phyloP scores from a whole-genome alignment of 2,113 vertebrate genomes.

The Cricetomys ansorgei region DNA sequence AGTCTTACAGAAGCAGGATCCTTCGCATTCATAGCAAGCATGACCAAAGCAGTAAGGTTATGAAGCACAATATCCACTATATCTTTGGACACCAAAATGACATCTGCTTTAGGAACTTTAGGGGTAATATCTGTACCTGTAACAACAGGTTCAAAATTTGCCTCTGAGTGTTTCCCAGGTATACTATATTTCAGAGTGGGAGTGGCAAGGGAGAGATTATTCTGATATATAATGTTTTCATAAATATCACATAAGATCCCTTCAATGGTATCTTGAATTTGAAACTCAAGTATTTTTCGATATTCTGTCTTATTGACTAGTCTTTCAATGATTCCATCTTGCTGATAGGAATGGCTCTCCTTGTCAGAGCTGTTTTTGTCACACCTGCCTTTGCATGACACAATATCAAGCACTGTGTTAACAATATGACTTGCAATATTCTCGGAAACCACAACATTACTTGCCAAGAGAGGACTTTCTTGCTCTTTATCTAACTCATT shows the following conservation, averaged over 20 bases:
- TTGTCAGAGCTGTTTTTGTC: not conserved
- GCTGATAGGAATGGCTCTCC: not conserved
- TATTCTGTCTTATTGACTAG: conserved; percentile 70
- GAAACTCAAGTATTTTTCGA: conserved; percentile 70
- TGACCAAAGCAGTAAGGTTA: conserved; percentile 53
- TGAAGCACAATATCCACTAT: conserved; percentile 68
- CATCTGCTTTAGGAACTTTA: conserved; percentile 72
- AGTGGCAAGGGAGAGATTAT: conserved; percentile 18
- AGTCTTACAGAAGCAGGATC: not conserved
- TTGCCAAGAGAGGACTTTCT: conserved; percentile 16
- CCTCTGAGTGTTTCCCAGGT: not conserved
- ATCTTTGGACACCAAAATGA: conserved; percentile 68
- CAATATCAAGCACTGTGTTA: conserved; percentile 66
- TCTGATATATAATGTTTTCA: conserved; percentile 61
- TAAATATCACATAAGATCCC: conserved; percentile 73
- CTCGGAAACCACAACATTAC: conserved; percentile 60
- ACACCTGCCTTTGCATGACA: conserved; percentile 61
- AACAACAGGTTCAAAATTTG: conserved; percentile 10
- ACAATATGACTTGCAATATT: conserved; percentile 72
- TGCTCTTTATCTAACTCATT: conserved; percentile 71
- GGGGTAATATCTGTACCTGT: not conserved
- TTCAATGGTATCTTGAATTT: conserved; percentile 72
- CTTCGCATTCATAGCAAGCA: conserved; percentile 26
- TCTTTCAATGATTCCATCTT: conserved; percentile 56
- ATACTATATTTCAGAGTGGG: not conserved